Conservation (phyloP, 1,140 invertebrate genomes). For the Macrostomum lignano region DNA sequence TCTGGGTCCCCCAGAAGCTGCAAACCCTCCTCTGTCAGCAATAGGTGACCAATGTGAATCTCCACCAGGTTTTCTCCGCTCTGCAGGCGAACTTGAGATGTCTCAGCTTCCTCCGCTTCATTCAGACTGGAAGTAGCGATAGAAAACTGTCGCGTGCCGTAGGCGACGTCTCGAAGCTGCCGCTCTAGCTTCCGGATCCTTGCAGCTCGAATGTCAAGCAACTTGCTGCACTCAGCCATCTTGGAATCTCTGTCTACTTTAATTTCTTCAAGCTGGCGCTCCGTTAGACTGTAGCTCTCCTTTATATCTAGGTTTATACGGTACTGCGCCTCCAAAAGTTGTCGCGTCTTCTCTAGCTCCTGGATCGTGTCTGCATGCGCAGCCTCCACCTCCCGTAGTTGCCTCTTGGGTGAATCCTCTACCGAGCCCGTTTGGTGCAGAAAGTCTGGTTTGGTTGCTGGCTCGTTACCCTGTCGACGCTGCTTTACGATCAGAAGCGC, state of each 20-base stretch:
- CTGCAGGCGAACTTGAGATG: too few species aligned
- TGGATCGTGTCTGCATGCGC: conserved; percentile 28
- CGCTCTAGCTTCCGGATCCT: conserved; percentile 28
- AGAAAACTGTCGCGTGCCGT: too few species aligned
- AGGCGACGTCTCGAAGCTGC: conserved; percentile 28
- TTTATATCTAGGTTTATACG: conserved; percentile 30
- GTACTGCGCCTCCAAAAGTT: conserved; percentile 28
- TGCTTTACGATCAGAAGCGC: conserved; percentile 25
- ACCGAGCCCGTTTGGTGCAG: conserved; percentile 3
- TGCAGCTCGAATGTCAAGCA: conserved; percentile 25
- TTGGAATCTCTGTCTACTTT: conserved; percentile 25
- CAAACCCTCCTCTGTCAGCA: conserved; percentile 15
- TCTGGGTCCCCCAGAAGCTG: conserved; percentile 16
- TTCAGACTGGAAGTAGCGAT: too few species aligned
- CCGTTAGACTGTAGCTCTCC: conserved; percentile 14
- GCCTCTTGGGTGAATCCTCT: not conserved
- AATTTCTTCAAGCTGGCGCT: conserved; percentile 15
- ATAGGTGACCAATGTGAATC: conserved; percentile 19
- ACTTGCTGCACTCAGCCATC: conserved; percentile 24
- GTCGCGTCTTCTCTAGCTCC: conserved; percentile 29
- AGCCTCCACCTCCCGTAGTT: conserved; percentile 9
- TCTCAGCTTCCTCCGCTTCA: too few species aligned
- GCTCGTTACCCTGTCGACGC: conserved; percentile 15
- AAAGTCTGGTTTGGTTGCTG: conserved; percentile 5
- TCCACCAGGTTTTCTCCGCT: conserved; percentile 27